These are phyloP conservation scores for Eira barbara DNA, from an alignment of 2,113 vertebrate genomes.

Conservation along the genomic window DNA sequence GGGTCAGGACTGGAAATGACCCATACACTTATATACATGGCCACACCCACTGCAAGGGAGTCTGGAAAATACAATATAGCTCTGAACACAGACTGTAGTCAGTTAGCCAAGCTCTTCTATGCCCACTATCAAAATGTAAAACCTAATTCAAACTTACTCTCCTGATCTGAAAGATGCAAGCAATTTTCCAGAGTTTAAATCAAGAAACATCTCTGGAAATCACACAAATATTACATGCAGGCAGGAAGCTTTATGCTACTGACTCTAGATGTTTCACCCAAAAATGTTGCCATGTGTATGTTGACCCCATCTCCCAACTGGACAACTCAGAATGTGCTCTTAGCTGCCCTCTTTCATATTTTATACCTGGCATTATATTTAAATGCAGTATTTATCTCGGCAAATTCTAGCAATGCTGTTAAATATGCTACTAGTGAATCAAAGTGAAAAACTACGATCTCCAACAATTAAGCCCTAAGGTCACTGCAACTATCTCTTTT, in stretches of 20 bases:
- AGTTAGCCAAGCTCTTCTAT: neutral
- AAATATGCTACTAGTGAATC: constrained; percentile 54
- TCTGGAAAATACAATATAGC: neutral
- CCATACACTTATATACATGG: neutral
- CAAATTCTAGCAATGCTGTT: constrained; percentile 36
- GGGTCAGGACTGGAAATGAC: neutral
- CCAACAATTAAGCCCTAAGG: constrained; percentile 40
- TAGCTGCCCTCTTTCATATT: neutral
- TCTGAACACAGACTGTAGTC: neutral
- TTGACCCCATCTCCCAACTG: neutral
- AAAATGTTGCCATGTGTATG: neutral
- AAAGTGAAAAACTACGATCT: constrained; percentile 58
- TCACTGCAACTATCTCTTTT: constrained; percentile 8
- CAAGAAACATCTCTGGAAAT: neutral
- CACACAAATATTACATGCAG: neutral
- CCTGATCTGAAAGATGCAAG: constrained; percentile 3
- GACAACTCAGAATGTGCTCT: neutral
- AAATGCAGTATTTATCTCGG: constrained; percentile 43
- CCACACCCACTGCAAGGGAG: neutral
- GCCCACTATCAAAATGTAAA: constrained; percentile 7
- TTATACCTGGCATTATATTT: constrained; percentile 51
- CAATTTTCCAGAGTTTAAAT: constrained; percentile 40
- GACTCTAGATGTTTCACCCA: constrained; percentile 18
- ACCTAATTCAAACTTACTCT: constrained; percentile 10
- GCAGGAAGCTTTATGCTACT: neutral